Conservation (phyloP, 2,113 vertebrate species). For the Mormyrus iriodes region DNA sequence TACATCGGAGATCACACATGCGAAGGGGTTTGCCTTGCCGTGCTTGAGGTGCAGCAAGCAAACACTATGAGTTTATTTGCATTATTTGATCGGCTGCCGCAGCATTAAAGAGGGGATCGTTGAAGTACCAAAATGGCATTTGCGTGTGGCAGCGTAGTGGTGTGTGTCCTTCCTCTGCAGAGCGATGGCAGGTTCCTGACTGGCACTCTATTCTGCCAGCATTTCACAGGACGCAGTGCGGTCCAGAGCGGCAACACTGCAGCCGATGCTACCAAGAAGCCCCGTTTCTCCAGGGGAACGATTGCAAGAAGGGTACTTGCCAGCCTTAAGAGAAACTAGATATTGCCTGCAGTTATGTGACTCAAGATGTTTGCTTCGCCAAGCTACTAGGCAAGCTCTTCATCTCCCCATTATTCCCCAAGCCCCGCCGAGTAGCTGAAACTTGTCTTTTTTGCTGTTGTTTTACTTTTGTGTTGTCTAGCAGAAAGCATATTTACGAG, state of each 20-base stretch:
- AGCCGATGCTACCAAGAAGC: constrained; percentile 1
- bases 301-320: constrained; percentile 20
- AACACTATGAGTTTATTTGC: background rate
- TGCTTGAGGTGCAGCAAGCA: background rate
- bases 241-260: background rate
- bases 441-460: background rate
- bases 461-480: background rate
- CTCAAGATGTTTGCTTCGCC: background rate
- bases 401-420: background rate
- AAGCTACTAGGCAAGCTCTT: background rate
- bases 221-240: background rate
- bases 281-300: constrained; percentile 6
- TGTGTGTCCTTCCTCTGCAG: background rate
- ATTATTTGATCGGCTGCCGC: background rate
- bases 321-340: constrained; percentile 25
- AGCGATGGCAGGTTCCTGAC: background rate
- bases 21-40: background rate
- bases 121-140: background rate
- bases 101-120: background rate
- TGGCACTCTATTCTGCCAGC: background rate
- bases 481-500: background rate
- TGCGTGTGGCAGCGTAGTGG: background rate
- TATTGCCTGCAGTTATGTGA: background rate
- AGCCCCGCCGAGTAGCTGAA: background rate
- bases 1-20: background rate